These are phyloP conservation scores for Baccha elongata DNA, from an alignment of 2,888 invertebrate species.

Conservation along the genomic window DNA sequence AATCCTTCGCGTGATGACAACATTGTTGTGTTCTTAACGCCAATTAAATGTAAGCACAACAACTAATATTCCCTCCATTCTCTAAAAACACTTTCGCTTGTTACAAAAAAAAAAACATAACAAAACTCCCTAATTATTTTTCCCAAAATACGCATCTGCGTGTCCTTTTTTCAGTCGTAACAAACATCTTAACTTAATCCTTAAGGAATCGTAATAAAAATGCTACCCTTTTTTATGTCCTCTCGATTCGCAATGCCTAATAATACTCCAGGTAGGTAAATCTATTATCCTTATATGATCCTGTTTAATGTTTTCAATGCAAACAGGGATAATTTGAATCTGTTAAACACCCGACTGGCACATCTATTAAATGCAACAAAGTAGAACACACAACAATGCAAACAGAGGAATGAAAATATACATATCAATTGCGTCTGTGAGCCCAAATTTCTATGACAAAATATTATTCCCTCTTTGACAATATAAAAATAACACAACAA, in stretches of 20 bases:
- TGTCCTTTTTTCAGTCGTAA: constrained; percentile 12
- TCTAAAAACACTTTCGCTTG: constrained; percentile 9
- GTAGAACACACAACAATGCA: constrained; percentile 43
- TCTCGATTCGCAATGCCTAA: constrained; percentile 54
- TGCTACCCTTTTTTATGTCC: constrained; percentile 63
- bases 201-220: constrained; percentile 61
- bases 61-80: constrained; percentile 2
- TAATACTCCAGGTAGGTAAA: constrained; percentile 54
- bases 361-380: constrained; percentile 62
- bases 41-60: constrained; percentile 14
- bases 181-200: constrained; percentile 72
- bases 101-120: constrained; percentile 20
- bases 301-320: constrained; percentile 45
- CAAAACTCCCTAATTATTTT: constrained; percentile 15
- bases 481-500: constrained; percentile 37
- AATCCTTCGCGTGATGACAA: background rate
- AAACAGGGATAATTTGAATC: constrained; percentile 30
- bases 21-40: constrained; percentile 38
- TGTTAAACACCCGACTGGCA: constrained; percentile 13
- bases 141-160: constrained; percentile 66
- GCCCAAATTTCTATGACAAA: constrained; percentile 67
- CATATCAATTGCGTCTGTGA: constrained; percentile 67
- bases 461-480: constrained; percentile 54
- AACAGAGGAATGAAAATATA: constrained; percentile 22
- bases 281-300: constrained; percentile 64